These are phyloP conservation scores for Galeopsomyia nigrocyanea DNA, from an alignment of 2,888 invertebrate genomes.

Conservation along the genomic window DNA sequence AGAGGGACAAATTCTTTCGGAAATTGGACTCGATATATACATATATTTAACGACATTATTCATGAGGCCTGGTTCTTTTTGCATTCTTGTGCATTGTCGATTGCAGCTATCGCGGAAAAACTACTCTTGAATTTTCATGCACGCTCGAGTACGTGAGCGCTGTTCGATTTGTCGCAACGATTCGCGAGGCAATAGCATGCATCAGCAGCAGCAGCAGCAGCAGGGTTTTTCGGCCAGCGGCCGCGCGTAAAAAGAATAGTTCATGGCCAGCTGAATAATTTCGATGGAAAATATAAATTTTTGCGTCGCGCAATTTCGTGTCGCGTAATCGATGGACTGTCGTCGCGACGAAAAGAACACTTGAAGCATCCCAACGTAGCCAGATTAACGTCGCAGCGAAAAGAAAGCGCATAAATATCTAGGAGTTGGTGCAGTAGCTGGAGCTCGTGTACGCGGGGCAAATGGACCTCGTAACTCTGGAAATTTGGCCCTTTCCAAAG, in stretches of 20 bases:
- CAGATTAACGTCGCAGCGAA: conserved; percentile 53
- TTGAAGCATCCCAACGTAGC: conserved; percentile 20
- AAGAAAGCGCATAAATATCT: conserved; percentile 50
- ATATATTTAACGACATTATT: too few relatives aligned
- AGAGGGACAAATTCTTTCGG: too few relatives aligned
- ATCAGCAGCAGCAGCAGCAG: neutral
- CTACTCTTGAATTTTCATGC: too few relatives aligned
- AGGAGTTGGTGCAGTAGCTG: conserved; percentile 29
- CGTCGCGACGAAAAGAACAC: neutral
- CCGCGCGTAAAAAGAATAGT: conserved; percentile 10
- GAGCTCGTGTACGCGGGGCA: conserved; percentile 32
- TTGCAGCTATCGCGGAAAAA: neutral
- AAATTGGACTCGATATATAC: too few relatives aligned
- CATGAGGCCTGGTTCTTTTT: too few relatives aligned
- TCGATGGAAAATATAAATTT: conserved; percentile 13
- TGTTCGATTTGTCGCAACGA: conserved; percentile 7
- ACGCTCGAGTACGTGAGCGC: neutral
- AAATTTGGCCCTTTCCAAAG: conserved; percentile 51
- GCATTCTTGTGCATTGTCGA: too few relatives aligned
- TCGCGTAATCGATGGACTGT: conserved; percentile 19
- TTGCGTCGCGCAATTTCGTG: neutral
- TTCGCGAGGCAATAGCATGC: too few relatives aligned
- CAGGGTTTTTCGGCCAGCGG: neutral
- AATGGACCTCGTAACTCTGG: conserved; percentile 54
- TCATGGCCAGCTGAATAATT: conserved; percentile 27